Base-by-base conservation (phyloP, 1,140 invertebrate genomes). In the Leptinotarsa undecemlineata region DNA sequence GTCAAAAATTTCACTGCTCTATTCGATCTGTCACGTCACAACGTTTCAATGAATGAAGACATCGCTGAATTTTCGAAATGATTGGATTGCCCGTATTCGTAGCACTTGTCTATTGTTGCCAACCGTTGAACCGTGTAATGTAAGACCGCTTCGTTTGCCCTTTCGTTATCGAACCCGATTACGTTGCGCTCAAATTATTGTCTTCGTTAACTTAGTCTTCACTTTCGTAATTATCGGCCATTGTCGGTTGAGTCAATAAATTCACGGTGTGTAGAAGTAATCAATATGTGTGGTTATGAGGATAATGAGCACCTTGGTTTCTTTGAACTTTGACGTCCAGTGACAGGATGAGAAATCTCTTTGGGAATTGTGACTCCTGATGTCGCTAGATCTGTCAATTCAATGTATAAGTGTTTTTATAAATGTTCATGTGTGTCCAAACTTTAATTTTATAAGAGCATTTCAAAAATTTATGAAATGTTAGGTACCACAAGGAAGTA, bases 161-260 rank as follows among this genome's bases (percentile, higher is more conserved):
- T 57, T 57, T 57, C 51, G 33, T 42, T 42, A 42, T 42, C 33
- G n/a, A 19, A 57, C 51, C 14, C 51, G n/a, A 57, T 57, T 57
- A 57, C n/a, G 51, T 57, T 57, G 51, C 51, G n/a, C 51, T n/a
- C 51, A 57, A 57, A 57, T 57, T 57, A 57, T 57, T 19, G 51
- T 57, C 51, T 57, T 57, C 51, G 51, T 57, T 57, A 57, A 19
- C 15, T 57, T 57, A 15, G 51, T 57, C 51, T 57, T 57, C 51
- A 57, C 51, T 57, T 57, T 57, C 51, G 51, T 57, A 15, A 57
- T 57, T 57, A 57, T 57, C 51, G 51, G 51, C 51, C 51, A 57
- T 57, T 57, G 51, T 57, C 51, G 51, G 51, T 57, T 57, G 51
- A 57, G 51, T 57, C 15, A 57, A 57, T 57, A 57, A 57, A 57